Conservation (phyloP, 1,140 invertebrate genomes). For the Macrobrachium rosenbergii region DNA sequence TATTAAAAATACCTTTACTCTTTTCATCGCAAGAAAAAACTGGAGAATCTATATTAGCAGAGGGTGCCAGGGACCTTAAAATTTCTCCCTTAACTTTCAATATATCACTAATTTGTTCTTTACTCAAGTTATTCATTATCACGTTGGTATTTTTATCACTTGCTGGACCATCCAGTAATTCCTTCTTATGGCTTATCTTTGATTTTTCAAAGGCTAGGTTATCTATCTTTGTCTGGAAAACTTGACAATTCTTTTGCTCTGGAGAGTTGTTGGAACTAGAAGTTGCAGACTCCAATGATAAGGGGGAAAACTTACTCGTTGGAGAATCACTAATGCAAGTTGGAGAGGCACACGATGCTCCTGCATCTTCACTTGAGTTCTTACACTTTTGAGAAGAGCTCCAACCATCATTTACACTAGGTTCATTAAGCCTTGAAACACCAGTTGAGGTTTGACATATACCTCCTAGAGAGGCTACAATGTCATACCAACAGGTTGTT, state of each 20-base stretch:
- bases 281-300: constrained; percentile 40
- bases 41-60: constrained; percentile 32
- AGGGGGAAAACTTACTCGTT: constrained; percentile 35
- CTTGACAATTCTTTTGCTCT: constrained; percentile 48
- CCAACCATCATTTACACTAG: neutral
- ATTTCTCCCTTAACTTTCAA: constrained; percentile 47
- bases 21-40: constrained; percentile 55
- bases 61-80: constrained; percentile 39
- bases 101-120: constrained; percentile 46
- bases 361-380: constrained; percentile 16
- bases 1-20: constrained; percentile 41
- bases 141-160: constrained; percentile 39
- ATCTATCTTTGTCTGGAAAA: constrained; percentile 46
- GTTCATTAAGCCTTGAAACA: no score
- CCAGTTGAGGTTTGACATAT: neutral
- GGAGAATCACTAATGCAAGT: constrained; percentile 29
- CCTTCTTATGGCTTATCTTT: constrained; percentile 41
- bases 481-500: constrained; percentile 56
- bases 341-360: neutral
- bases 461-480: constrained; percentile 22
- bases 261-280: constrained; percentile 40
- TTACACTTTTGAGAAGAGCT: constrained; percentile 19
- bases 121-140: constrained; percentile 43
- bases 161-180: constrained; percentile 7
- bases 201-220: constrained; percentile 50